These are phyloP conservation scores for Puma concolor DNA, from an alignment of 2,113 vertebrate genomes.

Conservation along the genomic window DNA sequence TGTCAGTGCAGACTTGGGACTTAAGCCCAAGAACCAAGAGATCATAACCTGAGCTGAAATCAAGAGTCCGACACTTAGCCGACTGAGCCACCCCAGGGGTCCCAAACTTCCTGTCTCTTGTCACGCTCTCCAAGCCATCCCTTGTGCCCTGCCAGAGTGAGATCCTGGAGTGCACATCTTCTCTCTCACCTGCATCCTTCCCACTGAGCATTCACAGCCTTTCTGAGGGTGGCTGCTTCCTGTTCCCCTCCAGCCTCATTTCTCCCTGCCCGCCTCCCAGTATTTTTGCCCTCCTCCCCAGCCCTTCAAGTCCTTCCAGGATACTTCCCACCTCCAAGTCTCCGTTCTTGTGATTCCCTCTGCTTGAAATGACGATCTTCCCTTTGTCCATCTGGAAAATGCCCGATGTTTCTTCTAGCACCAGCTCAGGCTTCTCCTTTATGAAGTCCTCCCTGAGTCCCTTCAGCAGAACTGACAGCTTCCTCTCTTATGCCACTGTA, in stretches of 20 bases:
- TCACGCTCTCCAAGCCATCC: not conserved
- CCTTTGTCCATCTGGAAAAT: not conserved
- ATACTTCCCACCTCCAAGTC: not conserved
- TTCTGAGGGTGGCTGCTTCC: not conserved
- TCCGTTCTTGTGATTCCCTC: accelerated
- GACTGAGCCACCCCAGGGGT: too few relatives aligned
- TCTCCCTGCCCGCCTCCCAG: not conserved
- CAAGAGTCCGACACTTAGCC: too few relatives aligned
- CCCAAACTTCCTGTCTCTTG: not conserved
- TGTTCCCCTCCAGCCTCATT: too few relatives aligned
- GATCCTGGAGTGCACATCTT: not conserved
- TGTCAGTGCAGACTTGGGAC: too few relatives aligned
- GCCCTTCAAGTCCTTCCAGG: not conserved
- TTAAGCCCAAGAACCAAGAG: too few relatives aligned
- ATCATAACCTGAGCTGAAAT: too few relatives aligned
- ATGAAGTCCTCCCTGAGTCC: not conserved
- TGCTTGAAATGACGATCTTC: not conserved
- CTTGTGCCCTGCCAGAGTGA: accelerated
- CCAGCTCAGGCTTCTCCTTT: not conserved
- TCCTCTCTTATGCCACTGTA: not conserved
- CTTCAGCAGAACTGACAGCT: not conserved
- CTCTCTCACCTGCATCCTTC: not conserved
- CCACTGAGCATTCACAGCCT: not conserved
- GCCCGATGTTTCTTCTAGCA: not conserved
- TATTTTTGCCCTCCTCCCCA: not conserved